phyloP scores from a whole-genome alignment of 2,113 vertebrate species.

The Scalopus aquaticus region DNA sequence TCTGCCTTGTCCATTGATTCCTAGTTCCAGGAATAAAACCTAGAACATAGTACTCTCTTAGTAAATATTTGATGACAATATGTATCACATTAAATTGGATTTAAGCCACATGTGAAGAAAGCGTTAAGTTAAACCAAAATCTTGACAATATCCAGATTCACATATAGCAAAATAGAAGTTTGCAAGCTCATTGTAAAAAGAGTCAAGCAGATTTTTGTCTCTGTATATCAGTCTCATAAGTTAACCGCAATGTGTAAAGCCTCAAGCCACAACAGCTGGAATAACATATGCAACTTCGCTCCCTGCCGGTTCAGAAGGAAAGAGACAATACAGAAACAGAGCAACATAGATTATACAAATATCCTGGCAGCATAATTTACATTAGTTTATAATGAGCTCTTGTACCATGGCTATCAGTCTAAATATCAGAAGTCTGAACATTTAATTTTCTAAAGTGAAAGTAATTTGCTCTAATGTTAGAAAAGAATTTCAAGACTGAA shows the following conservation, averaged over 20 bases:
- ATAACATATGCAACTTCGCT: background rate
- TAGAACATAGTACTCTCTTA: background rate
- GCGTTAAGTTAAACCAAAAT: background rate
- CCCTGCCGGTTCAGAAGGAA: background rate
- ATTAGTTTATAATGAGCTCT: background rate
- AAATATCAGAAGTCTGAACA: background rate
- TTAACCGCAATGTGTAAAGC: background rate
- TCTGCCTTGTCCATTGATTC: background rate
- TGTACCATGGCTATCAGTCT: background rate
- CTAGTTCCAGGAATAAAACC: background rate
- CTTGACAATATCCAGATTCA: background rate
- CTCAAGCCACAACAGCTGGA: constrained; percentile 38
- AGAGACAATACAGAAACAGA: background rate
- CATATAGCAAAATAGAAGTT: background rate
- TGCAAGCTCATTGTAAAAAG: background rate
- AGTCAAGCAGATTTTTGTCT: background rate
- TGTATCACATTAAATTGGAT: background rate
- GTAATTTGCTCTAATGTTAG: background rate
- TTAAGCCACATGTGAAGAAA: background rate
- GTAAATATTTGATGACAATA: background rate
- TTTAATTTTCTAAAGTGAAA: background rate
- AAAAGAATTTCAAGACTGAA: background rate
- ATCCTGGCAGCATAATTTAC: background rate
- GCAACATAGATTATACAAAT: background rate
- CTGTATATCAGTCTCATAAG: background rate